Conservation (phyloP, 2,797 vertebrate species). For the Sarcoramphus papa region DNA sequence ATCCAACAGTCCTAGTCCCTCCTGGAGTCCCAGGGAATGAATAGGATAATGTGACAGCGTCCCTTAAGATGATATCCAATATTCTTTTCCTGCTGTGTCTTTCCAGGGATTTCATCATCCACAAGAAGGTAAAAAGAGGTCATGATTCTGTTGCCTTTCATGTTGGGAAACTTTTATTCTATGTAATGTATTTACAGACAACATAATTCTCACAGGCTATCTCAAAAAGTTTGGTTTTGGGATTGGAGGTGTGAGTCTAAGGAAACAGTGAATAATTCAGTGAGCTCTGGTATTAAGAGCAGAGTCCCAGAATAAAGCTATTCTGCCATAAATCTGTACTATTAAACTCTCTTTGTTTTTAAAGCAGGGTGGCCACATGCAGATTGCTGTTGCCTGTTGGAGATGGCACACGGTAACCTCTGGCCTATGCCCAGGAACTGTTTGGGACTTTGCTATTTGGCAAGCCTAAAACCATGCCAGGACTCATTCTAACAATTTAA, state of each 20-base stretch:
- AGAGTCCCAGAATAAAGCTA: not conserved
- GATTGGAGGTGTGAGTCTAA: not conserved
- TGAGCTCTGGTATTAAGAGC: not conserved
- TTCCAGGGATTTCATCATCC: not conserved
- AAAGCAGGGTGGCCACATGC: not conserved
- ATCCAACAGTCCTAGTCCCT: not conserved
- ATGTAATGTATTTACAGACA: not conserved
- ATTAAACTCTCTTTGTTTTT: not conserved
- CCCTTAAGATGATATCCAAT: not conserved
- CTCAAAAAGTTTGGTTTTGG: not conserved
- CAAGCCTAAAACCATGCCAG: not conserved
- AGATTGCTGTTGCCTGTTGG: not conserved
- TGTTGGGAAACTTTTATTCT: not conserved
- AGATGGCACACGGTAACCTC: not conserved
- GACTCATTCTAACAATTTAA: not conserved
- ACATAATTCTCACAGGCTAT: not conserved
- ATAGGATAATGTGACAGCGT: not conserved
- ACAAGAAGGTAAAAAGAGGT: not conserved
- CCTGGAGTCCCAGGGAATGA: not conserved
- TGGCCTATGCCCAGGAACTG: not conserved
- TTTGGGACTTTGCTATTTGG: not conserved
- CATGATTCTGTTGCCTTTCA: not conserved
- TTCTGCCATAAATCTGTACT: not conserved
- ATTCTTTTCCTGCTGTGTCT: not conserved
- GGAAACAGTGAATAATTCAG: not conserved